Percentiles rank a stretch among this genome's conserved stretches.
These are phyloP conservation scores for Eupithecia pulchellata DNA, from an alignment of 2,888 invertebrate genomes.

Conservation along the genomic window DNA sequence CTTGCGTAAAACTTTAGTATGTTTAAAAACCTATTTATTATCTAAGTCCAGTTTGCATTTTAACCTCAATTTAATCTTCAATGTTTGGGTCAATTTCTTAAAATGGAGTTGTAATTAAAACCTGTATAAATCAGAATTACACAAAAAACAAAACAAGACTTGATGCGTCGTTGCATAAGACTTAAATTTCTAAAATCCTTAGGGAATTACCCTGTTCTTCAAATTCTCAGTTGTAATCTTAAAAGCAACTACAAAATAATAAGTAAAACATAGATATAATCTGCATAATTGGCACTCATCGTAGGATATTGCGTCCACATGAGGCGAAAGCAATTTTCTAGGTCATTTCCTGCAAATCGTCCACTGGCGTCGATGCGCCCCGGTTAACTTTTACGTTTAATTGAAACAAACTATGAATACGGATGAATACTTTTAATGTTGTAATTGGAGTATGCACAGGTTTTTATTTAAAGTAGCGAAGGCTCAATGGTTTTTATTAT, in stretches of 20 bases:
- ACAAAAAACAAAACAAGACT: neutral
- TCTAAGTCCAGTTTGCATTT: neutral
- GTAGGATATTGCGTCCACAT: constrained; percentile 83
- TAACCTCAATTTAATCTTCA: neutral
- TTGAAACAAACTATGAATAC: constrained; percentile 59
- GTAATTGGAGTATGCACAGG: constrained; percentile 19
- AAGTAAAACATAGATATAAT: constrained; percentile 63
- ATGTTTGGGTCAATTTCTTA: neutral
- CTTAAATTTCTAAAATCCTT: neutral
- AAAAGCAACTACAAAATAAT: neutral
- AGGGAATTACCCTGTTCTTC: neutral
- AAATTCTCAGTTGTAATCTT: neutral
- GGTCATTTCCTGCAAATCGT: constrained; percentile 82
- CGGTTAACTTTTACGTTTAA: constrained; percentile 65
- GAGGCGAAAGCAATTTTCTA: constrained; percentile 82
- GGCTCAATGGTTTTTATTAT: constrained; percentile 3
- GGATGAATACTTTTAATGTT: constrained; percentile 26
- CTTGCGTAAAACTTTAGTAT: no score
- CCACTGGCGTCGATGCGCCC: constrained; percentile 64
- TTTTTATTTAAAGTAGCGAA: constrained; percentile 9
- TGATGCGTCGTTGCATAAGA: neutral
- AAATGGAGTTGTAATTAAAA: neutral
- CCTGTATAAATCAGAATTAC: neutral
- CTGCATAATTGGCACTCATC: constrained; percentile 83
- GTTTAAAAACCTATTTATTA: no score